Conservation (phyloP, 2,797 vertebrate species). For the Parotocinclus haroldoi region DNA sequence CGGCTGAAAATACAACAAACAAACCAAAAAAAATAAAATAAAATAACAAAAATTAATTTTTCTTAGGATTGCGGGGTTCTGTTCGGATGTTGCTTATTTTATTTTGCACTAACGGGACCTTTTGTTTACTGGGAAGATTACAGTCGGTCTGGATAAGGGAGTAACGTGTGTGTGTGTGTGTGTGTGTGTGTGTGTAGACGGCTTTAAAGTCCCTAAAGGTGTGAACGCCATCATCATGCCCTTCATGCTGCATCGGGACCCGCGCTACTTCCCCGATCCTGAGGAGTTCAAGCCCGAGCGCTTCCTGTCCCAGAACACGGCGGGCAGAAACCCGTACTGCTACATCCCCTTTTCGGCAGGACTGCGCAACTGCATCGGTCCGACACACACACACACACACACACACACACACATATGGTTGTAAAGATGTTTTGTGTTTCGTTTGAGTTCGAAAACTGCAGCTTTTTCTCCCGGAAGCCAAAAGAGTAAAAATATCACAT, state of each 20-base stretch:
- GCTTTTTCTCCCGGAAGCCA: no score
- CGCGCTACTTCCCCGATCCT: constrained; percentile 80
- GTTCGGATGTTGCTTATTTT: no score
- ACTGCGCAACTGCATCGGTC: constrained; percentile 93
- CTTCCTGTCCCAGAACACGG: constrained; percentile 80
- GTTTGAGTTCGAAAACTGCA: no score
- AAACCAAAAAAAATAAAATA: no score
- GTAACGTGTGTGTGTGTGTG: background rate
- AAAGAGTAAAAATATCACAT: no score
- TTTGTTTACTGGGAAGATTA: no score
- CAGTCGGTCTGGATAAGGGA: no score
- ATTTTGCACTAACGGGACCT: no score
- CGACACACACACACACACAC: constrained; percentile 40
- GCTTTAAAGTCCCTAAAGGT: constrained; percentile 77
- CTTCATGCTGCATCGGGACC: constrained; percentile 85
- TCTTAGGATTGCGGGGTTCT: no score
- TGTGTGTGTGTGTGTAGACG: constrained; percentile 62
- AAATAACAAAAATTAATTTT: no score
- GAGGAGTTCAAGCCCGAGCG: constrained; percentile 88
- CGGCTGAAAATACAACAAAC: no score
- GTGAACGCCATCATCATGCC: constrained; percentile 71
- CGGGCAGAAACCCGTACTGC: constrained; percentile 79
- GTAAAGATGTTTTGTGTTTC: no score
- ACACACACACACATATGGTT: background rate
- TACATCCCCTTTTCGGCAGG: constrained; percentile 94